Evolutionary conservation across 2,888 invertebrate species (phyloP), one percentile per base, ranked within the genome.

Genomic region (Eubasilissa splendida): DNA sequence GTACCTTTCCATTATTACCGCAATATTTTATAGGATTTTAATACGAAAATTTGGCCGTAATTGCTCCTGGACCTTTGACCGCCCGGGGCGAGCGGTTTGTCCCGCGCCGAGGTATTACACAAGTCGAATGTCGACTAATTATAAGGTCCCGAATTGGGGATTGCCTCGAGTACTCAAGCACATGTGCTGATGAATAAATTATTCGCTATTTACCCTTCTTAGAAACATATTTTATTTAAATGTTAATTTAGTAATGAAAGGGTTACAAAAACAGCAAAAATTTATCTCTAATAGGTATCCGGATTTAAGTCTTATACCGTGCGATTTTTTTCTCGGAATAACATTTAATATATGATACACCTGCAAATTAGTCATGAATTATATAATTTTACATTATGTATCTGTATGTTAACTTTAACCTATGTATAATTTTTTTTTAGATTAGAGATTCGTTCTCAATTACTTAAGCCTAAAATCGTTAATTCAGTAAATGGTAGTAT

Each of bases 21-120:
- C 79, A 80, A 83, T 83, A 83, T 83, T 82, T 83, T 83, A 83
- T 80, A 74, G 83, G 82, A 80, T 83, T 83, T 83, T 83, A 83
- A 83, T 83, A 76, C 83, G 80, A 82, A 83, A 83, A 83, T 83
- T 70, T 80, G 80, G 33, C 79, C 74, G 80, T 80, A 83, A 83
- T 83, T 83, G 82, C 82, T 76, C 71, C 68, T 33, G 76, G 76
- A 83, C 82, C 83, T 80, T 78, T 83, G 83, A 78, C 83, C 83
- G 68, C 71, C 60, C 58, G 31, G 58, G 52, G 54, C 68, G 74
- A 74, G 59, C 66, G 77, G 73, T 77, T 22, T 77, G 77, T 52
- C 68, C 80, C 42, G 50, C 9, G n/a, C n/a, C 31, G 22, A n/a
- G 14, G 12, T 53, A 50, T 42, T 33, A n/a, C 12, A n/a, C 42